phyloP scores from a whole-genome alignment of 2,113 vertebrate species.

The mouse (Mus musculus) region GRCm39 chr7:67592001-67592500 shows the following conservation, averaged over 20 bases:
- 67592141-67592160: not conserved
- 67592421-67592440: not conserved
- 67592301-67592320: not conserved
- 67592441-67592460: not conserved
- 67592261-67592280: not conserved
- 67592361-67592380: not conserved
- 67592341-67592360: not conserved
- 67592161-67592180: not conserved
- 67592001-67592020: not conserved
- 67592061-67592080: not conserved
- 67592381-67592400: not conserved
- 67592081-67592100: not conserved
- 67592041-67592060: not conserved
- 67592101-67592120: not conserved
- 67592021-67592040: not conserved
- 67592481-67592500: not conserved
- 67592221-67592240: not conserved
- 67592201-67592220: not conserved
- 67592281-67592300: not conserved
- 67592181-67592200: too few relatives aligned
- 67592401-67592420: not conserved
- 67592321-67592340: not conserved
- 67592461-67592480: not conserved
- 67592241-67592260: not conserved
- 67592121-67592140: not conserved